phyloP scores from a whole-genome alignment of 2,888 invertebrate species.

The Ichneumoninae sp. region DNA sequence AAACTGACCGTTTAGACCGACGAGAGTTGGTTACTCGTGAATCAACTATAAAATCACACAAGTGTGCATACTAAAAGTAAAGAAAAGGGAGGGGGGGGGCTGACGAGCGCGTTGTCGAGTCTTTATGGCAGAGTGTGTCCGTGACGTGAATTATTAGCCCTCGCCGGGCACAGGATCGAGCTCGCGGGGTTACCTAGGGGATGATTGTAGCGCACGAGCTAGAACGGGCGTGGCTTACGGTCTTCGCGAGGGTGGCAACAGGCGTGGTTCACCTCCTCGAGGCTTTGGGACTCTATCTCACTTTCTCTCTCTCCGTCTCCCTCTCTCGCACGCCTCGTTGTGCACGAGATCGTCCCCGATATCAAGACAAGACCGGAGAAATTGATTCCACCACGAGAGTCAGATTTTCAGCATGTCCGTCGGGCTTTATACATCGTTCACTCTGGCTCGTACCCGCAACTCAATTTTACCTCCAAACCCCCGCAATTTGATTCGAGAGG shows the following conservation, averaged over 20 bases:
- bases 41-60: conserved; percentile 15
- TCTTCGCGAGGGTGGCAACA: conserved; percentile 72
- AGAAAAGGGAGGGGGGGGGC: neutral
- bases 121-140: conserved; percentile 82
- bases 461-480: neutral
- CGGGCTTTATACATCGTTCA: conserved; percentile 1
- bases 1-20: neutral
- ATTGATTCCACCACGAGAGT: conserved; percentile 70
- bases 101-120: conserved; percentile 74
- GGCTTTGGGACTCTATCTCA: conserved; percentile 30
- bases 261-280: conserved; percentile 75
- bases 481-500: neutral
- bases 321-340: conserved; percentile 41
- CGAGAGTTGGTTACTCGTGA: conserved; percentile 5
- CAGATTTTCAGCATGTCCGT: conserved; percentile 46
- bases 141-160: conserved; percentile 84
- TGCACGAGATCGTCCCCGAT: conserved; percentile 48
- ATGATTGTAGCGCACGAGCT: conserved; percentile 55
- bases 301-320: neutral
- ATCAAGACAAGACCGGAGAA: conserved; percentile 66
- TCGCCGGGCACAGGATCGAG: conserved; percentile 62
- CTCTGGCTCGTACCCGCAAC: neutral
- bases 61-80: conserved; percentile 39
- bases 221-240: conserved; percentile 79
- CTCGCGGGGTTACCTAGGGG: conserved; percentile 35